Percentiles rank a stretch among this genome's conserved stretches.
Conservation (phyloP, 2,888 invertebrate genomes). For the Sesia apiformis region DNA sequence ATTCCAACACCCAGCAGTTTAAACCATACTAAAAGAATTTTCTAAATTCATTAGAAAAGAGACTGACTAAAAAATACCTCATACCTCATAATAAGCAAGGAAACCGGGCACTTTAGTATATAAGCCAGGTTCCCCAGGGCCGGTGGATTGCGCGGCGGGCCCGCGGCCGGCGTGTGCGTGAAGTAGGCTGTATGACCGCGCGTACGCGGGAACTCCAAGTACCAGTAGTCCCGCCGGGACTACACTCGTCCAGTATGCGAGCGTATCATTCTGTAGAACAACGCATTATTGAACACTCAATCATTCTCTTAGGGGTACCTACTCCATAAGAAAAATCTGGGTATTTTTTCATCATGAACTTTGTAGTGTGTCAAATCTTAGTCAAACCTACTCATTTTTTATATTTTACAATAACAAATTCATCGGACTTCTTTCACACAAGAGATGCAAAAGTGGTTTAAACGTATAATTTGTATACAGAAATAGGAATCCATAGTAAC, state of each 20-base stretch:
- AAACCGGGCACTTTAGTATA: constrained; percentile 83
- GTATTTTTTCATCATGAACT: neutral
- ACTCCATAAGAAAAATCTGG: neutral
- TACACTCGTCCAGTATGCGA: constrained; percentile 83
- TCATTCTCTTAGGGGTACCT: neutral
- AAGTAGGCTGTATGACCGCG: constrained; percentile 80
- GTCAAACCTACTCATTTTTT: neutral
- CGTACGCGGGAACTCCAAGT: constrained; percentile 85
- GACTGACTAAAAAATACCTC: constrained; percentile 1
- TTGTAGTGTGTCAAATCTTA: neutral
- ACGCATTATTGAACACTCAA: neutral
- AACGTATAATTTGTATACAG: too few relatives aligned
- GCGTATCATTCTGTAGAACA: constrained; percentile 75
- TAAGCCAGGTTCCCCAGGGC: constrained; percentile 81
- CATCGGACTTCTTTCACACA: neutral
- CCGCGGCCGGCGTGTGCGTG: constrained; percentile 44
- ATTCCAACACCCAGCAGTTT: too few relatives aligned
- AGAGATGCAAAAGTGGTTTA: neutral
- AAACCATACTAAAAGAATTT: too few relatives aligned
- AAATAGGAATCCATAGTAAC: too few relatives aligned
- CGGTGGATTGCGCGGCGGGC: constrained; percentile 72
- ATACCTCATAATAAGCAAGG: constrained; percentile 83
- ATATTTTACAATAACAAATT: neutral
- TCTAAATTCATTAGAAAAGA: too few relatives aligned
- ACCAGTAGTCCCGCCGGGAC: constrained; percentile 79